Evolutionary conservation across 2,113 vertebrate genomes (phyloP).

Genomic region (Chlorodrepanis virens): DNA sequence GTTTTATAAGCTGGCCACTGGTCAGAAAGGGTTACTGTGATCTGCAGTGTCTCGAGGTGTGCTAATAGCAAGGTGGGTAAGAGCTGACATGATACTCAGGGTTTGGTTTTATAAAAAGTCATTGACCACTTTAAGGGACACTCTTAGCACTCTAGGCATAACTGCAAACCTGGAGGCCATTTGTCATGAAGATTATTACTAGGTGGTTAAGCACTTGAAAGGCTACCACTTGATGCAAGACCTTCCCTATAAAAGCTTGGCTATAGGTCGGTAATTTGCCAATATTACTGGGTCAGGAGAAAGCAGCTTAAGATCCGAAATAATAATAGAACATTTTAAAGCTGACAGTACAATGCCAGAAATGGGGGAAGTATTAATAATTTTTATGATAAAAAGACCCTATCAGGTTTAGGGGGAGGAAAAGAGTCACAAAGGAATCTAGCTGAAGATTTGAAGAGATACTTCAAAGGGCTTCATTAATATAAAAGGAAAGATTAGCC

Average conservation of each 20-base stretch:
- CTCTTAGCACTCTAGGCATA: conserved; percentile 39
- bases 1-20: conserved; percentile 48
- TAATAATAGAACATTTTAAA: conserved; percentile 66
- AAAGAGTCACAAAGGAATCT: conserved; percentile 55
- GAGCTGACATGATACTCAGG: conserved; percentile 49
- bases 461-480: conserved; percentile 71
- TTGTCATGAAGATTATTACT: conserved; percentile 72
- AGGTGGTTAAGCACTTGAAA: conserved; percentile 74
- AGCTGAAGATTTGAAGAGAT: conserved; percentile 64
- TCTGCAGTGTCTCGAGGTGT: not conserved
- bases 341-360: conserved; percentile 35
- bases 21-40: conserved; percentile 4
- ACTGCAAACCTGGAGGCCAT: conserved; percentile 68
- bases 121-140: conserved; percentile 53
- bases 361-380: conserved; percentile 61
- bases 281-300: conserved; percentile 70
- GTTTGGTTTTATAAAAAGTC: conserved; percentile 49
- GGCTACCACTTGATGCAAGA: conserved; percentile 73
- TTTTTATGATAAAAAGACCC: conserved; percentile 52
- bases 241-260: conserved; percentile 73
- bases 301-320: conserved; percentile 69
- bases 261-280: conserved; percentile 73
- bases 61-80: conserved; percentile 45
- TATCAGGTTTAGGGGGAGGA: not conserved
- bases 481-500: conserved; percentile 64